Base-by-base conservation (phyloP, 2,888 invertebrate genomes). In the Sesia bembeciformis region DNA sequence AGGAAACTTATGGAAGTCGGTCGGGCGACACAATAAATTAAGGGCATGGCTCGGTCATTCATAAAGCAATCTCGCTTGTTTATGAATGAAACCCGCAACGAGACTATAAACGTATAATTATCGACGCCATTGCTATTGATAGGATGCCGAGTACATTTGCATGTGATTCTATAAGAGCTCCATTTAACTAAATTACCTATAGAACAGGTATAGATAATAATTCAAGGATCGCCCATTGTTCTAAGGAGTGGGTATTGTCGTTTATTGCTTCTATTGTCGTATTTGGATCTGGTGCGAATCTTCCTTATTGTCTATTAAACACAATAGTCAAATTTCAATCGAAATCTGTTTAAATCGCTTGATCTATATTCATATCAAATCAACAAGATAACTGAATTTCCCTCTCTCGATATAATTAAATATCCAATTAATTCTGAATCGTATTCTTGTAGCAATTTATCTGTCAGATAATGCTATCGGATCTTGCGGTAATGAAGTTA, bases 31-130 rank as follows among this genome's bases (percentile, higher is more conserved):
- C 75, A 76, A 81, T 81, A 80, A 81, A 81, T 82, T 80, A 84
- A 82, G 76, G 72, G 71, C 78, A 76, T 70, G 72, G 64, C 66
- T 71, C 72, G 68, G 76, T 76, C 87, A 88, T 88, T 87, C 87
- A 88, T 82, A 82, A 85, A 75, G 74, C 69, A 74, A 75, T 79
- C 75, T 76, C 66, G 74, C 75, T 80, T 78, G 78, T 81, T 88
- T 86, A 85, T 89, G 88, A 89, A 89, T 89, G 88, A 81, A 84
- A 76, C 76, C 67, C 70, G 70, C 73, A 72, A 63, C 67, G 62
- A 65, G 67, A 63, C 65, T 69, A 70, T 71, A 75, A 77, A 72
- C 75, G 74, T 76, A 74, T 80, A 82, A 86, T 84, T 85, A 83
- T 76, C 71, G 78, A 72, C 81, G 78, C 78, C 75, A 76, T 76